A percentile compares a stretch with the other conserved stretches of the same genome.
These are phyloP conservation scores for Apus apus DNA, from an alignment of 2,113 vertebrate species.

Conservation along the genomic window DNA sequence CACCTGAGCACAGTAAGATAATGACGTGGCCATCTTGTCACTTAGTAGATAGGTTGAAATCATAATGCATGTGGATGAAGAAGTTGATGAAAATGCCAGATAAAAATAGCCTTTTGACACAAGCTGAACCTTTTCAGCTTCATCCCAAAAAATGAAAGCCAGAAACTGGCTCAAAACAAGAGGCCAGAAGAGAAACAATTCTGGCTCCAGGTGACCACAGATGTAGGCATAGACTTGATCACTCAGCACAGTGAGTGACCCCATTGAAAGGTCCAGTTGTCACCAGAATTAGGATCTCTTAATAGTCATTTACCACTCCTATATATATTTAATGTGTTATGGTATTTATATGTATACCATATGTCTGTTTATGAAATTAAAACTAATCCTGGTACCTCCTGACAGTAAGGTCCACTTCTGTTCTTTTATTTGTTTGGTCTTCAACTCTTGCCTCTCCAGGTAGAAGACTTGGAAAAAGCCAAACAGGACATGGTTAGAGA, in stretches of 20 bases:
- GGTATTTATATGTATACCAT: no score
- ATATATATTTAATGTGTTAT: no score
- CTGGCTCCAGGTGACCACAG: not conserved
- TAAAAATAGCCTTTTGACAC: not conserved
- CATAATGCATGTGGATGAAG: not conserved
- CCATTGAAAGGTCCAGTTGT: not conserved
- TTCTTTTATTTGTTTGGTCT: not conserved
- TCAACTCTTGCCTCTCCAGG: constrained; percentile 75
- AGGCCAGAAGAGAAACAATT: not conserved
- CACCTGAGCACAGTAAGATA: not conserved
- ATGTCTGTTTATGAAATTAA: not conserved
- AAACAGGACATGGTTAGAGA: constrained; percentile 81
- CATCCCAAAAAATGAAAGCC: not conserved
- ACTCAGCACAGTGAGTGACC: not conserved
- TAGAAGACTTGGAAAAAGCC: constrained; percentile 77
- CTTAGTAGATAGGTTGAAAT: not conserved
- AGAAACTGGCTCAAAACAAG: not conserved
- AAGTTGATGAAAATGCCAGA: not conserved
- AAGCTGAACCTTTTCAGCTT: not conserved
- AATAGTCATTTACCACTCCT: not conserved
- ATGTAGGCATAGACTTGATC: not conserved
- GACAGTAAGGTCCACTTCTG: not conserved
- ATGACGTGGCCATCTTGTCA: not conserved
- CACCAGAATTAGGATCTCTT: not conserved
- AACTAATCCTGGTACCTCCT: not conserved